A percentile compares a stretch with the other conserved stretches of the same genome.
These are phyloP conservation scores for Xylota sylvarum DNA, from an alignment of 2,888 invertebrate species.

Conservation along the genomic window DNA sequence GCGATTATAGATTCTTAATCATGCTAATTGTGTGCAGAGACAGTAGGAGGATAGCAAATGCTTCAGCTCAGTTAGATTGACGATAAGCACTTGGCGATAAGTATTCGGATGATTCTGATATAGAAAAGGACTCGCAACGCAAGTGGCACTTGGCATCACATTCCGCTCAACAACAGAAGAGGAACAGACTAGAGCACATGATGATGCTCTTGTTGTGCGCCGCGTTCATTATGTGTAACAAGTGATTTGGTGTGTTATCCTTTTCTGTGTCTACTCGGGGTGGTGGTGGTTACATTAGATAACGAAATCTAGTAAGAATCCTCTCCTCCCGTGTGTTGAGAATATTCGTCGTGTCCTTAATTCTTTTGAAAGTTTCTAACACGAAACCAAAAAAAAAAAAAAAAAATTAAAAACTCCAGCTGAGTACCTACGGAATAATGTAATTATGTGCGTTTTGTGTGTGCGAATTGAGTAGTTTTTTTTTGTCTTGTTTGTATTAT, in stretches of 20 bases:
- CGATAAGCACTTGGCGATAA: neutral
- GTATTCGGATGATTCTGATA: neutral
- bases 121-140: constrained; percentile 8
- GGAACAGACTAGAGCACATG: constrained; percentile 56
- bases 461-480: constrained; percentile 30
- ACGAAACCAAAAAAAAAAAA: neutral
- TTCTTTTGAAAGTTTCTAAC: constrained; percentile 20
- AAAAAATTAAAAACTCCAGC: neutral
- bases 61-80: neutral
- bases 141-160: constrained; percentile 12
- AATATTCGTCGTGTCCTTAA: constrained; percentile 33
- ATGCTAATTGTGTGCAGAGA: constrained; percentile 27
- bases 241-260: constrained; percentile 75
- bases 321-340: constrained; percentile 22
- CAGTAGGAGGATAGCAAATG: constrained; percentile 2
- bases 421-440: constrained; percentile 35
- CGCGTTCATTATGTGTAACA: constrained; percentile 69
- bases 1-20: constrained; percentile 44
- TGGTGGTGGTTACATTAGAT: constrained; percentile 34
- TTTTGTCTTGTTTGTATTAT: constrained; percentile 2
- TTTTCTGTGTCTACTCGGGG: constrained; percentile 22
- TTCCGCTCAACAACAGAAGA: constrained; percentile 35
- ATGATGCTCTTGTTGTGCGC: constrained; percentile 62
- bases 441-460: constrained; percentile 36
- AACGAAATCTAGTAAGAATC: constrained; percentile 29